A percentile compares a stretch with the other conserved stretches of the same genome.
Evolutionary conservation across 2,113 vertebrate species (phyloP).

Genomic region (Boleophthalmus pectinirostris): DNA sequence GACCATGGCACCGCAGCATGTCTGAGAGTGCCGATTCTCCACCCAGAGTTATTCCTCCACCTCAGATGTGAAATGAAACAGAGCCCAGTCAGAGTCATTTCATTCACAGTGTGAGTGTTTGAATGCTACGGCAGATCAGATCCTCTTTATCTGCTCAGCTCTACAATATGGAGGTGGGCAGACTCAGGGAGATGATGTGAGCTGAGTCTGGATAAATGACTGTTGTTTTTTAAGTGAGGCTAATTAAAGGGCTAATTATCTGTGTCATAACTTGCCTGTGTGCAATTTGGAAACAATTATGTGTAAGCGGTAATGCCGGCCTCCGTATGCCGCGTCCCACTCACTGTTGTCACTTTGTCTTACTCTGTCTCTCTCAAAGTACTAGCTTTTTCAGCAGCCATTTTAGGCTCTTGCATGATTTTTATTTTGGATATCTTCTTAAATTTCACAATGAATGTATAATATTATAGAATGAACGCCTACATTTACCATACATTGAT

Average conservation of each 20-base stretch:
- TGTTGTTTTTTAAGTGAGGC: conserved; percentile 46
- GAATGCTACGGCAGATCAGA: conserved; percentile 7
- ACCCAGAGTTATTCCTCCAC: conserved; percentile 16
- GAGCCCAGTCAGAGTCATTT: conserved; percentile 27
- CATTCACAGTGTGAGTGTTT: conserved; percentile 36
- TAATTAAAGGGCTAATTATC: conserved; percentile 59
- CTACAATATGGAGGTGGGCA: conserved; percentile 8
- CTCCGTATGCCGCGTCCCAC: conserved; percentile 25
- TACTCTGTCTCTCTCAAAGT: conserved; percentile 76
- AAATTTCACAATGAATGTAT: neutral
- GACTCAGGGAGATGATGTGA: conserved; percentile 28
- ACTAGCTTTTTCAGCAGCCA: conserved; percentile 96
- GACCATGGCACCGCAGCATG: neutral
- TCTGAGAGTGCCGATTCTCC: conserved; percentile 14
- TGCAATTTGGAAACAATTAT: conserved; percentile 38
- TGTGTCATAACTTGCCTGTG: conserved; percentile 45
- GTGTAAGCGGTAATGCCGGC: conserved; percentile 24
- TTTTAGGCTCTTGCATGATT: conserved; percentile 88
- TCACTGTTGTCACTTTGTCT: conserved; percentile 16
- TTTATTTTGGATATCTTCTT: conserved; percentile 38
- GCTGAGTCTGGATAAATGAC: conserved; percentile 43
- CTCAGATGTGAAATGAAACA: conserved; percentile 11
- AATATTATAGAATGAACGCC: neutral
- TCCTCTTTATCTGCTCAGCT: conserved; percentile 33
- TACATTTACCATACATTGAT: neutral